Percentiles rank a stretch among this genome's conserved stretches.
Conservation (phyloP, 2,888 invertebrate species). For the Sthenelais limicola region DNA sequence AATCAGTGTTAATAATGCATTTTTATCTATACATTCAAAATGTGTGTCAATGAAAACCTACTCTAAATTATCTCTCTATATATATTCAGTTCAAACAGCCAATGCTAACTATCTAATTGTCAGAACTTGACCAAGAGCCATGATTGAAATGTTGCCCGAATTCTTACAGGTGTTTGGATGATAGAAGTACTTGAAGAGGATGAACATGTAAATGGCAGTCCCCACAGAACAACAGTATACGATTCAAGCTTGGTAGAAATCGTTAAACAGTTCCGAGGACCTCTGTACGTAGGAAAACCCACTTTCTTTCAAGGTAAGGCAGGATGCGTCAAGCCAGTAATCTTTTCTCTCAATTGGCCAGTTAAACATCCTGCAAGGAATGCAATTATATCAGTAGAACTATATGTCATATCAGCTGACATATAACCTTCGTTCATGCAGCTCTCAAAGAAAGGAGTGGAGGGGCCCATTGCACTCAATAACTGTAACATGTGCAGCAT, state of each 20-base stretch:
- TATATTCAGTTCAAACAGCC: constrained; percentile 35
- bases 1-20: too few species aligned
- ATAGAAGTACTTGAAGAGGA: constrained; percentile 77
- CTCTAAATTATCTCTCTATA: too few species aligned
- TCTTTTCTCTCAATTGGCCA: too few species aligned
- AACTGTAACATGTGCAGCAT: too few species aligned
- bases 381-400: too few species aligned
- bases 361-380: too few species aligned
- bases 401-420: too few species aligned
- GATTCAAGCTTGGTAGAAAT: constrained; percentile 67
- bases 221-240: constrained; percentile 78
- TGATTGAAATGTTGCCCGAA: neutral
- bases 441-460: too few species aligned
- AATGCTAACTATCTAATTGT: constrained; percentile 29
- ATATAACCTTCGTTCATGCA: too few species aligned
- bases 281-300: neutral
- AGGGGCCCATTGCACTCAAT: too few species aligned
- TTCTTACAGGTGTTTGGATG: constrained; percentile 59
- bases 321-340: too few species aligned
- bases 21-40: too few species aligned
- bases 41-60: neutral
- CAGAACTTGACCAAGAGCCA: neutral
- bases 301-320: constrained; percentile 16
- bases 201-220: constrained; percentile 81
- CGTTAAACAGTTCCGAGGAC: neutral